Conservation (phyloP, 2,113 vertebrate species). For the Balaeniceps rex region DNA sequence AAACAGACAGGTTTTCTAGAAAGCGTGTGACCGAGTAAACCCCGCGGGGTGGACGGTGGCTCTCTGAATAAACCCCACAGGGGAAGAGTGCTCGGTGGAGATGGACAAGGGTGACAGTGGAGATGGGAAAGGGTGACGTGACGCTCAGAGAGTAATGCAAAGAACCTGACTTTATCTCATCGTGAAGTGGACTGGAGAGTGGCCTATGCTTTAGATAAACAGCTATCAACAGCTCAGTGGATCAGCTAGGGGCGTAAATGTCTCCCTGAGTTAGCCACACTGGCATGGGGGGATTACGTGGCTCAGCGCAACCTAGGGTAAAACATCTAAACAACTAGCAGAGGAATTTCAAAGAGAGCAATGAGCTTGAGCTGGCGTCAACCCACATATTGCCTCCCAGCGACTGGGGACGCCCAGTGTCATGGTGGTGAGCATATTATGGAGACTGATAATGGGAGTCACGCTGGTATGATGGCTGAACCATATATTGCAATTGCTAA, state of each 20-base stretch:
- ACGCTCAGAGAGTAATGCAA: not conserved
- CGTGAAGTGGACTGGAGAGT: too few relatives aligned
- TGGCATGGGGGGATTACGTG: not conserved
- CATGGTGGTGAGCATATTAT: accelerated
- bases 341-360: not conserved
- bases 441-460: not conserved
- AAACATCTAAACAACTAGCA: not conserved
- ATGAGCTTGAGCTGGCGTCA: not conserved
- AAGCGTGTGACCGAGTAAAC: not conserved
- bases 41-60: accelerated
- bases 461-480: not conserved
- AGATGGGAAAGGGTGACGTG: not conserved
- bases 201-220: not conserved
- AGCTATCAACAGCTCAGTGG: not conserved
- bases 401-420: accelerated
- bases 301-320: not conserved
- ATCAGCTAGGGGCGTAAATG: not conserved
- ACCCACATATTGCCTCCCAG: not conserved
- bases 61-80: not conserved
- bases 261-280: not conserved
- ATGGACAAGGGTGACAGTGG: not conserved
- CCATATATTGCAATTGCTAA: too few relatives aligned
- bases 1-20: not conserved
- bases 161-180: not conserved
- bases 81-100: not conserved